Base-by-base conservation (phyloP, 2,113 vertebrate species). In the Candoia aspera region DNA sequence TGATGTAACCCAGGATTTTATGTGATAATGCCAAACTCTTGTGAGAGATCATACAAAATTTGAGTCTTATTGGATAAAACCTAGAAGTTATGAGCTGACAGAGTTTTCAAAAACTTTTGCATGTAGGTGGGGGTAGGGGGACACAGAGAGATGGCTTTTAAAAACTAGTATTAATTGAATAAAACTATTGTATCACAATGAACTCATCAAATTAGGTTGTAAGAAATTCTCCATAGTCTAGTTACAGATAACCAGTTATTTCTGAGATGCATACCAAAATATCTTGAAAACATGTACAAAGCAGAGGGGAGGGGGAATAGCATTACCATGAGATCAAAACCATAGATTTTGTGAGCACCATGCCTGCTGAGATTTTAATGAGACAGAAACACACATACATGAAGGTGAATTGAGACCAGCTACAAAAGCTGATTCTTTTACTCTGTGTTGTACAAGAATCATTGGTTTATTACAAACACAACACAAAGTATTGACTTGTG, bases 401-500 rank as follows among this genome's bases (percentile, higher is more conserved):
- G 88, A 86, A 93, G 54, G 24, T 9, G 92, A 95, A 92, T 1
- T 83, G 84, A 94, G 84, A 46, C 0, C 92, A 94, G 88, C 13
- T 91, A 93, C 33, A 3, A 91, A 95, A 94, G 3, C 21, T 60
- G 10, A 90, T 49, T 87, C 89, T 93, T 24, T 68, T 62, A 37
- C 10, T 58, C 8, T 73, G 10, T n/a, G 86, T 12, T 90, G 33
- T 83, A 90, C 37, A 89, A 49, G 23, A 95, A 89, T 17, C 21
- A 0, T 87, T 8, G 86, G 59, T 91, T 95, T 68, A 58, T 92
- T 94, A 93, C 26, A 93, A 95, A 94, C 17, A 94, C 49, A 95
- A 93, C 57, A 94, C 88, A 90, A 92, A 93, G 87, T 88, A 93
- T 0, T 94, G 54, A 92, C 21, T 91, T 19, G 53, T 3, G 57